A percentile compares a stretch with the other conserved stretches of the same genome.
Evolutionary conservation across 1,140 invertebrate genomes (phyloP).

Genomic region (Brachionus plicatilis): DNA sequence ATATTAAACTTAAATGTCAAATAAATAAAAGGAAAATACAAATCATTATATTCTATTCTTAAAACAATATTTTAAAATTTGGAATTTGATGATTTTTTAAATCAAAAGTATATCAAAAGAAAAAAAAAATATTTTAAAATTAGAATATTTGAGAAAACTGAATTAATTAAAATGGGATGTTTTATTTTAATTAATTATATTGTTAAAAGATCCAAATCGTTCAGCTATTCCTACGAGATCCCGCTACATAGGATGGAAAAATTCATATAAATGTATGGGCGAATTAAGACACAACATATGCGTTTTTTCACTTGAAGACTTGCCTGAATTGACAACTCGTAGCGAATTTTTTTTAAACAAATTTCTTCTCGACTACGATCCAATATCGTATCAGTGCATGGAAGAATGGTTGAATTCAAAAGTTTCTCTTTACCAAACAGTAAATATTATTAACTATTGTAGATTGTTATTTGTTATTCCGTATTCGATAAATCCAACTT

Average conservation of each 20-base stretch:
- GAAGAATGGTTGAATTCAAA: conserved; percentile 44
- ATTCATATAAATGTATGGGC: conserved; percentile 28
- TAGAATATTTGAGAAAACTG: too few species aligned
- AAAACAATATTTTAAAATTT: too few species aligned
- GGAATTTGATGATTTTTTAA: too few species aligned
- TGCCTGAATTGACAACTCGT: conserved; percentile 43
- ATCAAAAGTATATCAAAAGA: too few species aligned
- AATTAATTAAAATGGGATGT: background rate
- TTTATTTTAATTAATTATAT: background rate
- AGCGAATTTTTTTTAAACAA: conserved; percentile 52
- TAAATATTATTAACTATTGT: conserved; percentile 40
- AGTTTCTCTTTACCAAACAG: conserved; percentile 24
- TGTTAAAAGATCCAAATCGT: background rate
- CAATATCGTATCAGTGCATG: conserved; percentile 47
- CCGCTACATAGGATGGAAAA: conserved; percentile 22
- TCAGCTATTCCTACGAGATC: background rate
- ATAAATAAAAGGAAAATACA: too few species aligned
- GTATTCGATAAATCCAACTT: conserved; percentile 34
- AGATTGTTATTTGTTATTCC: conserved; percentile 37
- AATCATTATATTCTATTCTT: too few species aligned
- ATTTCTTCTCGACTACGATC: conserved; percentile 47
- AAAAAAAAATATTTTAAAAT: background rate
- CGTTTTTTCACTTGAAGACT: conserved; percentile 46
- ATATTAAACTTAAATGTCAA: too few species aligned
- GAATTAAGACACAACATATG: conserved; percentile 45